These are phyloP conservation scores for Harpalus rufipes DNA, from an alignment of 2,888 invertebrate genomes.

Conservation along the genomic window DNA sequence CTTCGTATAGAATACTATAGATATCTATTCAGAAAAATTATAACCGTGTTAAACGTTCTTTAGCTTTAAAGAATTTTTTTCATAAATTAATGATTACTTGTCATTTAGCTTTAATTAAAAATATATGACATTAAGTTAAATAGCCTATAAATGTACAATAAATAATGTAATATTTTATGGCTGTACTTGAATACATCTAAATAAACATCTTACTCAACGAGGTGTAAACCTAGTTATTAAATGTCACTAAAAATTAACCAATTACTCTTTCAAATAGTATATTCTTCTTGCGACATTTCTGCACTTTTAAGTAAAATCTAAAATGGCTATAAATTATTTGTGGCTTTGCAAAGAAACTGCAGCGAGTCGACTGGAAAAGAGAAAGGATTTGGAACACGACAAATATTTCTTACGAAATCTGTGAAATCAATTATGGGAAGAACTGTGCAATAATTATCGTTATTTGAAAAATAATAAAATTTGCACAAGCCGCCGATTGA, in stretches of 20 bases:
- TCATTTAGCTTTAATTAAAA: too few relatives aligned
- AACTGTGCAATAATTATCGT: slow-evolving; percentile 4
- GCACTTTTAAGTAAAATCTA: slow-evolving; percentile 16
- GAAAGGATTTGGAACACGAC: slow-evolving; percentile 11
- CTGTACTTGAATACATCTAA: background rate
- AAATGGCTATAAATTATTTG: slow-evolving; percentile 34
- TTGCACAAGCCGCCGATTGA: too few relatives aligned
- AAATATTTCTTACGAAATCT: background rate
- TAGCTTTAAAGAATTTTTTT: too few relatives aligned
- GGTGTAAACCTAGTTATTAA: slow-evolving; percentile 39
- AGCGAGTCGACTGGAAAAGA: background rate
- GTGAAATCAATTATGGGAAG: slow-evolving; percentile 28
- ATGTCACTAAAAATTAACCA: slow-evolving; percentile 39
- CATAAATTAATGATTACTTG: too few relatives aligned
- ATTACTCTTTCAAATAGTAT: slow-evolving; percentile 15
- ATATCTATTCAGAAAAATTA: too few relatives aligned
- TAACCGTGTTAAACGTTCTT: too few relatives aligned
- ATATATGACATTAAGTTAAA: too few relatives aligned
- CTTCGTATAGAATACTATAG: too few relatives aligned
- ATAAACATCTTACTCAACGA: slow-evolving; percentile 14
- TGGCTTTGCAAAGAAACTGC: background rate
- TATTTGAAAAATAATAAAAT: too few relatives aligned
- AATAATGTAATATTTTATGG: too few relatives aligned
- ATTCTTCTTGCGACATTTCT: slow-evolving; percentile 5
- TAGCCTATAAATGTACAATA: too few relatives aligned